Conservation (phyloP, 2,797 vertebrate genomes). For the Amblyraja radiata region DNA sequence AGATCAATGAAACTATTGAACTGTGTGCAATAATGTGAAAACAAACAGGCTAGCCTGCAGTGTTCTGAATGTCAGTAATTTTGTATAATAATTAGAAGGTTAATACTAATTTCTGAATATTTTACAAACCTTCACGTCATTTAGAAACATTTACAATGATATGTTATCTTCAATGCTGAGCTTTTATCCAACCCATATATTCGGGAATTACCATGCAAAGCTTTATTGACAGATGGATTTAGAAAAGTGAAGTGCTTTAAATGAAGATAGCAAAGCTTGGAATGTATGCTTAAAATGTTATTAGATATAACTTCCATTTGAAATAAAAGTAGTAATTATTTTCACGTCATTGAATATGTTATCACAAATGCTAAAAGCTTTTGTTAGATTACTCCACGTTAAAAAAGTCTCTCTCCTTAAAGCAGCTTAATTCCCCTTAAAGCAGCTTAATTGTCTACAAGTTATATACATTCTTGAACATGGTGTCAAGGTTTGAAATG, state of each 20-base stretch:
- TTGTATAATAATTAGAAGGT: slow-evolving; percentile 51
- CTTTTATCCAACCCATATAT: slow-evolving; percentile 22
- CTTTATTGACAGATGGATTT: slow-evolving; percentile 48
- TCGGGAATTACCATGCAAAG: slow-evolving; percentile 34
- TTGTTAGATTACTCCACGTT: slow-evolving; percentile 67
- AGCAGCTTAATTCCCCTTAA: slow-evolving; percentile 56
- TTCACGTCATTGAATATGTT: slow-evolving; percentile 60
- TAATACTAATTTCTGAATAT: slow-evolving; percentile 47
- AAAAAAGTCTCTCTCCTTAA: slow-evolving; percentile 67
- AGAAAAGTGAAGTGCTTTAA: slow-evolving; percentile 48
- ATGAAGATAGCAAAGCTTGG: slow-evolving; percentile 53
- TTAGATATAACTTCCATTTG: slow-evolving; percentile 57
- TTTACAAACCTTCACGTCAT: slow-evolving; percentile 44
- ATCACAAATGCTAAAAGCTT: slow-evolving; percentile 59
- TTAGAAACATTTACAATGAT: slow-evolving; percentile 30
- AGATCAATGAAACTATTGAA: slow-evolving; percentile 79
- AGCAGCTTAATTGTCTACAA: slow-evolving; percentile 61
- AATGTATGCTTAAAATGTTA: slow-evolving; percentile 52
- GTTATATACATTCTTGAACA: slow-evolving; percentile 65
- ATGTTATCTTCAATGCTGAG: slow-evolving; percentile 16
- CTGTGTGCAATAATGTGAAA: slow-evolving; percentile 64
- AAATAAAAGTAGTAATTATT: slow-evolving; percentile 63
- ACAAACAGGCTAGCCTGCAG: slow-evolving; percentile 65
- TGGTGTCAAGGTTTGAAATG: slow-evolving; percentile 71
- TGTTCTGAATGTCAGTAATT: slow-evolving; percentile 49